Conservation (phyloP, 2,113 vertebrate genomes). For the Pitta sordida region DNA sequence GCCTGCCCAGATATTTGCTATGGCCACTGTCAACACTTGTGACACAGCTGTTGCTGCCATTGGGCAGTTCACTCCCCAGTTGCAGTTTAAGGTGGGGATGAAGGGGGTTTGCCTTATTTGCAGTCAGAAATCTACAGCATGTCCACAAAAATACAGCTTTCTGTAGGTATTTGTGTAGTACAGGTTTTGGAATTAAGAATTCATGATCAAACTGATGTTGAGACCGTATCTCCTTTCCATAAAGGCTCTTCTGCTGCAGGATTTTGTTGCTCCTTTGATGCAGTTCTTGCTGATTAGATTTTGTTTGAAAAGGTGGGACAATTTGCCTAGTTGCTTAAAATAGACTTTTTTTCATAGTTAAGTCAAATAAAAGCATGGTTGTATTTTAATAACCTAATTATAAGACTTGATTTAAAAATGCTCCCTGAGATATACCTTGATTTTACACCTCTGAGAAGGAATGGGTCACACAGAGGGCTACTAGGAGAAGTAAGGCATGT, state of each 20-base stretch:
- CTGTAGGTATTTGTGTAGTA: not conserved
- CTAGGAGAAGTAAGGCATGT: not conserved
- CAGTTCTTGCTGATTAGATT: not conserved
- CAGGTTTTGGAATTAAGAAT: not conserved
- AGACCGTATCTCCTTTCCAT: not conserved
- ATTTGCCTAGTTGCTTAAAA: not conserved
- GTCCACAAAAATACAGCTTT: not conserved
- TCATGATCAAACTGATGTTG: not conserved
- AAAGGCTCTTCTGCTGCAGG: not conserved
- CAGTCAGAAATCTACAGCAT: not conserved
- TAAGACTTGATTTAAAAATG: not conserved
- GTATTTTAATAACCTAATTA: not conserved
- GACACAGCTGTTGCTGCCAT: conserved; percentile 33
- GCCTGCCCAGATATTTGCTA: not conserved
- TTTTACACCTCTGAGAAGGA: not conserved
- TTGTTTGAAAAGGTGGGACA: not conserved
- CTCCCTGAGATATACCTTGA: not conserved
- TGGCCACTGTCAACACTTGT: not conserved
- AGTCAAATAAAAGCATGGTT: not conserved
- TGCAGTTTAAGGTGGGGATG: not conserved
- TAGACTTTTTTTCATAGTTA: not conserved
- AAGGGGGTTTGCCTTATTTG: not conserved
- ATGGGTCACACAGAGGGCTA: not conserved
- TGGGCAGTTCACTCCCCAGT: not conserved
- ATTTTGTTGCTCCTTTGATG: not conserved